A percentile compares a stretch with the other conserved stretches of the same genome.
Evolutionary conservation across 1,140 invertebrate species (phyloP).

Genomic region (Calosoma granatense): DNA sequence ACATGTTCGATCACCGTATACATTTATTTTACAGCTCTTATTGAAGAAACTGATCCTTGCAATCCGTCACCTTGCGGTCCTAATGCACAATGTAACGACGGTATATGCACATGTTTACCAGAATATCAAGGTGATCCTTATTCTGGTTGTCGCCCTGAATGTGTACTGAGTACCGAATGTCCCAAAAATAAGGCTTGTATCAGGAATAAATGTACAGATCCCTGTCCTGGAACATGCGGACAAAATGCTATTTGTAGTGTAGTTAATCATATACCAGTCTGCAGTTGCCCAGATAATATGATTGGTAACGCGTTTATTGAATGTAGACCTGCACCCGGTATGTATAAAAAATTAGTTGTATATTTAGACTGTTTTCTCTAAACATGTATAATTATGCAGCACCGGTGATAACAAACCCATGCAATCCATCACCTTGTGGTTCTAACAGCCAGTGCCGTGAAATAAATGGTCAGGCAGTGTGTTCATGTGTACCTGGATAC

Average conservation of each 20-base stretch:
- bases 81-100: slow-evolving; percentile 64
- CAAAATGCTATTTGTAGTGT: slow-evolving; percentile 60
- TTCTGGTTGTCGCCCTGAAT: slow-evolving; percentile 51
- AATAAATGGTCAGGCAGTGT: slow-evolving; percentile 44
- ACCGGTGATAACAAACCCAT: slow-evolving; percentile 41
- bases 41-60: slow-evolving; percentile 43
- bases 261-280: slow-evolving; percentile 64
- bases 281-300: slow-evolving; percentile 53
- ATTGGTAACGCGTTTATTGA: slow-evolving; percentile 59
- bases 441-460: slow-evolving; percentile 52
- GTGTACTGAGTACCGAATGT: slow-evolving; percentile 63
- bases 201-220: slow-evolving; percentile 56
- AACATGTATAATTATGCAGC: too few relatives aligned
- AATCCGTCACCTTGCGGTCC: slow-evolving; percentile 66
- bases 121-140: slow-evolving; percentile 58
- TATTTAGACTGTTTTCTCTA: too few relatives aligned
- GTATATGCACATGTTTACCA: slow-evolving; percentile 50
- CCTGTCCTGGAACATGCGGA: slow-evolving; percentile 61
- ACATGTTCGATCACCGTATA: too few relatives aligned
- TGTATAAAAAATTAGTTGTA: too few relatives aligned
- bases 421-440: slow-evolving; percentile 55
- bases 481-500: slow-evolving; percentile 49
- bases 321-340: slow-evolving; percentile 38
- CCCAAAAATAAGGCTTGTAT: slow-evolving; percentile 58
- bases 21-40: slow-evolving; percentile 12